A percentile compares a stretch with the other conserved stretches of the same genome.
phyloP scores from a whole-genome alignment of 1,140 invertebrate genomes.

The Trichonephila clavipes region DNA sequence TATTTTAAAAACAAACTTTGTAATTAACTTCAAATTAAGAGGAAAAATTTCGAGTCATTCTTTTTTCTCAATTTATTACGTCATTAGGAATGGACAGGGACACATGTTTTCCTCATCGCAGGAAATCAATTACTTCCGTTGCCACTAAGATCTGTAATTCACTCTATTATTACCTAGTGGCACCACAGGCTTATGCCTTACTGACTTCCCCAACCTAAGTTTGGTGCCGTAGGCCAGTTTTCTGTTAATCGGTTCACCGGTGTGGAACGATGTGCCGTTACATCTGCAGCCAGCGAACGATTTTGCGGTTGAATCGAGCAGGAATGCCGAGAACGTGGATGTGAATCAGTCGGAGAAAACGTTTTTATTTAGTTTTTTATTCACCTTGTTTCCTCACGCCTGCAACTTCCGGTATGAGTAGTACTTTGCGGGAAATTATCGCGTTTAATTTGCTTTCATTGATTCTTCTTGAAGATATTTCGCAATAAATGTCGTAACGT shows the following conservation, averaged over 20 bases:
- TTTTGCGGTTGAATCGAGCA: conserved; percentile 2
- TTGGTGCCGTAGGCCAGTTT: background rate
- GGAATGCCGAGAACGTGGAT: conserved; percentile 12
- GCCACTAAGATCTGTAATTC: background rate
- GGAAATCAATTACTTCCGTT: background rate
- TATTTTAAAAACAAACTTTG: no score
- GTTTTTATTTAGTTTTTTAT: background rate
- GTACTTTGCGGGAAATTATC: background rate
- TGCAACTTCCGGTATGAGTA: conserved; percentile 20
- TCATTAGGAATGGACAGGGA: no score
- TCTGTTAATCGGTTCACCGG: background rate
- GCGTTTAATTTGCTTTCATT: background rate
- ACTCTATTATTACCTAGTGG: background rate
- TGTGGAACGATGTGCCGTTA: conserved; percentile 12
- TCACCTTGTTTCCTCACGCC: background rate
- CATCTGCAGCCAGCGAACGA: background rate
- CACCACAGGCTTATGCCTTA: background rate
- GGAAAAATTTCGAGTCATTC: no score
- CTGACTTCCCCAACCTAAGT: background rate
- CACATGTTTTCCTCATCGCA: background rate
- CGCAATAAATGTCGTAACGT: no score
- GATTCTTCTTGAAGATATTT: no score
- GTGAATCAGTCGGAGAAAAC: background rate
- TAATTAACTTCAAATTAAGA: no score
- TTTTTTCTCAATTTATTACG: no score